Base-by-base conservation (phyloP, 1,140 invertebrate genomes). In the Euschistus heros region DNA sequence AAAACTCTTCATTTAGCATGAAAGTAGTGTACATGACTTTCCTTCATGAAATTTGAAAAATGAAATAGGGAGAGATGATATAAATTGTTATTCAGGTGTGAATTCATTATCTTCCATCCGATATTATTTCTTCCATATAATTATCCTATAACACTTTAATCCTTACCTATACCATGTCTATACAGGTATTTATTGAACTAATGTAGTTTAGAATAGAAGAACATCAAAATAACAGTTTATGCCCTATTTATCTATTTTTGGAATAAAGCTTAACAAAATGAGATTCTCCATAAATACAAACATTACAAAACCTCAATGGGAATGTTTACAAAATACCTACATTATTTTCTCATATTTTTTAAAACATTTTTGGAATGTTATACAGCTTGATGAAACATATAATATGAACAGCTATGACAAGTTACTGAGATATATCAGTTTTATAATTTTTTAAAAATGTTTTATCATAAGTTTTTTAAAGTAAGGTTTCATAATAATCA, bases 171-270 rank as follows among this genome's bases (percentile, higher is more conserved):
- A 27, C 59, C 50, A 26, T 54, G 61, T 66, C 65, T 66, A 66
- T 66, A 66, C 65, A 66, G 59, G 65, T 66, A 66, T 55, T 24
- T 60, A 65, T 55, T 52, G 62, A 63, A 66, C 65, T 66, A 66
- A 66, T 44, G 47, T 62, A 66, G 61, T 66, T 66, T 66, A 66
- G 61, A 63, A 63, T 66, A 66, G 65, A 61, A 47, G 55, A 55
- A 66, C 61, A 66, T 66, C 59, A 61, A 61, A n/a, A 61, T 61
- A 61, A 57, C 18, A 26, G 24, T 57, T 24, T 57, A 20, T 57
- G 54, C 26, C 42, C 59, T 61, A 61, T 18, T 17, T 37, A 33
- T 37, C 30, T 61, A 61, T 42, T n/a, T 17, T 18, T 44, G 15
- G 24, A 61, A 42, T 22, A 61, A 37, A 61, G 55, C 55, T 18